Conservation (phyloP, 2,113 vertebrate species). For the Apus apus region DNA sequence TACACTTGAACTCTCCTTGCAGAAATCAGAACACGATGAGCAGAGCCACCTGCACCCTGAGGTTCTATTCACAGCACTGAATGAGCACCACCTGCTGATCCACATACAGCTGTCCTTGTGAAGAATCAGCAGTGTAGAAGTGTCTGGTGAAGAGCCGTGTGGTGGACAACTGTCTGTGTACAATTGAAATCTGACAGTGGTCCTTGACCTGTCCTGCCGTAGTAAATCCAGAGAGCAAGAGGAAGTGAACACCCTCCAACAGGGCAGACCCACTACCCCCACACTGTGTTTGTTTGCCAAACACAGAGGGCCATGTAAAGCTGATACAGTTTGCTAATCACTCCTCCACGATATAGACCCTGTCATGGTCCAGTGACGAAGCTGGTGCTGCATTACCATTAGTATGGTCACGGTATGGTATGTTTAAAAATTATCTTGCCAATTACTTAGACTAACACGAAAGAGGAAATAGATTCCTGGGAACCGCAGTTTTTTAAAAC, state of each 20-base stretch:
- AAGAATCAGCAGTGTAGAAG: no score
- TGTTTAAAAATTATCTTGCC: neutral
- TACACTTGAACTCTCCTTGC: no score
- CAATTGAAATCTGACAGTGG: no score
- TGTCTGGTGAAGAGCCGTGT: no score
- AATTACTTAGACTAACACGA: neutral
- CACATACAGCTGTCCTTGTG: no score
- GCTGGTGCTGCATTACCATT: neutral
- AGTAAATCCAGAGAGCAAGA: neutral
- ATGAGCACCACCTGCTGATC: no score
- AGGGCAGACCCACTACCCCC: neutral
- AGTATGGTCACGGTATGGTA: neutral
- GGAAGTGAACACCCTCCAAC: neutral
- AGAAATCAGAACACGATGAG: no score
- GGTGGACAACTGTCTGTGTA: no score
- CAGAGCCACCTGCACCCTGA: no score
- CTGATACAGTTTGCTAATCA: neutral
- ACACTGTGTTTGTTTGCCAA: neutral
- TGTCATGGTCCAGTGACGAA: neutral
- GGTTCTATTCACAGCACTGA: no score
- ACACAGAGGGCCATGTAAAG: neutral
- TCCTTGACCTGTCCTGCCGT: no score
- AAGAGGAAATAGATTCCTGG: neutral
- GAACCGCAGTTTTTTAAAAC: neutral
- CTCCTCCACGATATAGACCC: neutral